Percentiles rank a stretch among this genome's conserved stretches.
Conservation (phyloP, 2,888 invertebrate genomes). For the Agrotis clavis region DNA sequence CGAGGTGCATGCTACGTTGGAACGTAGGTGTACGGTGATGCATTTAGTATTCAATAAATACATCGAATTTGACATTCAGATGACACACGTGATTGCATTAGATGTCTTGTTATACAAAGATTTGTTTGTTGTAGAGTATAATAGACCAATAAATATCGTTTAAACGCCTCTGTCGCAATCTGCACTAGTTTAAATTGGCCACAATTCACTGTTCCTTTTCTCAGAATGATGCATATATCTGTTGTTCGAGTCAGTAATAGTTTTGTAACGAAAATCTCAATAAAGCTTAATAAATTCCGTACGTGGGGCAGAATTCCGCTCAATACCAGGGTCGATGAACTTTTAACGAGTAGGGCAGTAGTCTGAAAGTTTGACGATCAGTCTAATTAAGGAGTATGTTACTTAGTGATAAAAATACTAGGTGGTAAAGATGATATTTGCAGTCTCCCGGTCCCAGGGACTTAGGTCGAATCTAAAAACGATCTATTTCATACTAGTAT, state of each 20-base stretch:
- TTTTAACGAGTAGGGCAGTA: background rate
- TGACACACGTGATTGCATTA: slow-evolving; percentile 35
- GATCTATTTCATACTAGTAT: no score
- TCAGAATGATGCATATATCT: slow-evolving; percentile 35
- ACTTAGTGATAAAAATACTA: no score
- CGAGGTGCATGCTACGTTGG: slow-evolving; percentile 41
- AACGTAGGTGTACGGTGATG: slow-evolving; percentile 59
- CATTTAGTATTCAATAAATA: slow-evolving; percentile 52
- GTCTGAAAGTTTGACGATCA: background rate
- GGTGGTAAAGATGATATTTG: background rate
- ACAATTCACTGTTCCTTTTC: slow-evolving; percentile 35
- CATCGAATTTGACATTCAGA: slow-evolving; percentile 50
- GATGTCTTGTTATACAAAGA: slow-evolving; percentile 1
- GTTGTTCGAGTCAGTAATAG: slow-evolving; percentile 6
- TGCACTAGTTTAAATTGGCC: slow-evolving; percentile 43
- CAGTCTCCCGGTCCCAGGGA: background rate
- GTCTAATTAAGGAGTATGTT: background rate
- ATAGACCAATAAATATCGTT: slow-evolving; percentile 7
- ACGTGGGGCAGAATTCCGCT: background rate
- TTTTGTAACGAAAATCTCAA: background rate
- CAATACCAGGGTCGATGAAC: background rate
- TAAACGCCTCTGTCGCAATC: slow-evolving; percentile 11
- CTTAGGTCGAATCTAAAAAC: no score
- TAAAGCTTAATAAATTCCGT: background rate
- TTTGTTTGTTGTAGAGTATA: slow-evolving; percentile 15